Evolutionary conservation across 1,140 invertebrate genomes (phyloP).

Genomic region (Drosophila mauritiana): DNA sequence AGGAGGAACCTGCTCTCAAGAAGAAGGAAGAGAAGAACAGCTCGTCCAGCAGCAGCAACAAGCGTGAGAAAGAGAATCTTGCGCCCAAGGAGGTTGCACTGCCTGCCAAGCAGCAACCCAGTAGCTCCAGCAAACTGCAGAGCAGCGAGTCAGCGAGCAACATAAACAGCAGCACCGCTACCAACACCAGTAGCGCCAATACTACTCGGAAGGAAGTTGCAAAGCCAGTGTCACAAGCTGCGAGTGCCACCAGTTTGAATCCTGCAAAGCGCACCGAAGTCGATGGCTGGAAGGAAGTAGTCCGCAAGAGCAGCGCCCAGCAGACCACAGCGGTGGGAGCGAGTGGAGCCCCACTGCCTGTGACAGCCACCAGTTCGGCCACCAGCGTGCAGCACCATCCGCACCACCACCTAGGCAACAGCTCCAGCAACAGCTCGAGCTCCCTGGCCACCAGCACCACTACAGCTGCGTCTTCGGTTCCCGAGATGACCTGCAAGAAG

Average conservation of each 20-base stretch:
- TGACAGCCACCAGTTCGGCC: constrained; percentile 21
- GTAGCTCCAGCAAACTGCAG: constrained; percentile 37
- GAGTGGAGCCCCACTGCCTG: constrained; percentile 15
- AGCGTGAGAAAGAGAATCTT: constrained; percentile 83
- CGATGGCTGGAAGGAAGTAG: constrained; percentile 99
- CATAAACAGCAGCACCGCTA: constrained; percentile 26
- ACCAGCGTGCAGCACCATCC: constrained; percentile 46
- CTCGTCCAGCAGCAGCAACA: constrained; percentile 43
- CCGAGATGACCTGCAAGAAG: constrained; percentile 88
- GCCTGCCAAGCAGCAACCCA: constrained; percentile 46
- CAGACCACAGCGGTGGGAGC: constrained; percentile 51
- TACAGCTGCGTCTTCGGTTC: constrained; percentile 17
- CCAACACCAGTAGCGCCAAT: constrained; percentile 6
- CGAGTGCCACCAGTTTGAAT: constrained; percentile 14
- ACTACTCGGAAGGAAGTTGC: constrained; percentile 21
- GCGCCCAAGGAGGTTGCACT: constrained; percentile 73
- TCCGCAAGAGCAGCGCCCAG: constrained; percentile 90
- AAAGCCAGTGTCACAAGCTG: constrained; percentile 14
- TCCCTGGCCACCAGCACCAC: constrained; percentile 23
- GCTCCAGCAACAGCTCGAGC: constrained; percentile 40
- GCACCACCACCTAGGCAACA: constrained; percentile 37
- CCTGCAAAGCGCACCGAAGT: constrained; percentile 87
- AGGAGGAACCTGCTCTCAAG: constrained; percentile 40
- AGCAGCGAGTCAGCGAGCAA: constrained; percentile 57
- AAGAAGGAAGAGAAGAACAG: constrained; percentile 41